phyloP scores from a whole-genome alignment of 2,888 invertebrate genomes.

The Liposcelis brunnea region DNA sequence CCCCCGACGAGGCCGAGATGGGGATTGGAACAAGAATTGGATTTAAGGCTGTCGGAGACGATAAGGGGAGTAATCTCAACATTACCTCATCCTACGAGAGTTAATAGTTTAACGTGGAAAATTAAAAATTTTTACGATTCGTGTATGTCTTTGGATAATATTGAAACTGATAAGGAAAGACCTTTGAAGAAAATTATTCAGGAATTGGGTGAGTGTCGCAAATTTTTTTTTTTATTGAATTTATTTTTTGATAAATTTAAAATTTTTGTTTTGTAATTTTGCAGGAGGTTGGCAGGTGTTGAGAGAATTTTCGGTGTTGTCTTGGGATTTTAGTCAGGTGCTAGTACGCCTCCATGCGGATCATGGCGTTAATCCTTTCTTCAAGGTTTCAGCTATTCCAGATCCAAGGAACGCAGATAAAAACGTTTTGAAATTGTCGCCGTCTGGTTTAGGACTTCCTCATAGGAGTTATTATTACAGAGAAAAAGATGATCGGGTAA shows the following conservation, averaged over 20 bases:
- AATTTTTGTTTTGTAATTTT: constrained; percentile 17
- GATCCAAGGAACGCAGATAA: constrained; percentile 29
- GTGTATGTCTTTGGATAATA: constrained; percentile 33
- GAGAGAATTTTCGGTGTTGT: constrained; percentile 26
- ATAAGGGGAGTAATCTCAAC: constrained; percentile 31
- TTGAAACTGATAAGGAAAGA: constrained; percentile 29
- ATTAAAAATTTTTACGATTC: constrained; percentile 39
- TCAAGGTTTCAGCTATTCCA: constrained; percentile 32
- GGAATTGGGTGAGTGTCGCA: constrained; percentile 32
- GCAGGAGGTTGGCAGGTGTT: constrained; percentile 36
- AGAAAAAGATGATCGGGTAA: constrained; percentile 27
- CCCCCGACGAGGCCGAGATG: constrained; percentile 27
- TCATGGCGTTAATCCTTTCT: constrained; percentile 33
- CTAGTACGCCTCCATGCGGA: constrained; percentile 29
- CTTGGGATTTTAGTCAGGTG: constrained; percentile 27
- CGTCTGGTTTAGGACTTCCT: constrained; percentile 35
- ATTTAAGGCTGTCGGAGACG: constrained; percentile 27
- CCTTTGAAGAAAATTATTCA: constrained; percentile 28
- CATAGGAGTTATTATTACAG: constrained; percentile 33
- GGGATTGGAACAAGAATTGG: constrained; percentile 27
- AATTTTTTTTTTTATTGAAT: not conserved
- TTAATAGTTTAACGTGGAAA: constrained; percentile 34
- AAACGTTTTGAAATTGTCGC: constrained; percentile 31
- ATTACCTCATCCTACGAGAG: constrained; percentile 25
- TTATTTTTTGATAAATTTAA: not conserved